A percentile compares a stretch with the other conserved stretches of the same genome.
phyloP scores from a whole-genome alignment of 2,113 vertebrate species.

The Toxotes jaculatrix region DNA sequence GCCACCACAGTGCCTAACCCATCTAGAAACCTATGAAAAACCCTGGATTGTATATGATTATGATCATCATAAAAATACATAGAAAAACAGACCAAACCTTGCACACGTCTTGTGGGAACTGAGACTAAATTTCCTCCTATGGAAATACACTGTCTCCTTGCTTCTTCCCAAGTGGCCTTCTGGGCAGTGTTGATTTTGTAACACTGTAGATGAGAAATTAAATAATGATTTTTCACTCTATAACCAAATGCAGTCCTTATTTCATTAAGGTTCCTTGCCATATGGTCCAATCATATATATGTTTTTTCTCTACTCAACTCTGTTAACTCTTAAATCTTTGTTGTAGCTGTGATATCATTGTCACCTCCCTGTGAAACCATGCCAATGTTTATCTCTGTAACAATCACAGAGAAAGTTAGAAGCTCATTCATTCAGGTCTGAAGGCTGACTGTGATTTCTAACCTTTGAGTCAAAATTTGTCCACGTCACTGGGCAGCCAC shows the following conservation, averaged over 20 bases:
- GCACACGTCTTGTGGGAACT: conserved; percentile 84
- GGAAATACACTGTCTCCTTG: conserved; percentile 84
- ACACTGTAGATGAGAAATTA: conserved; percentile 83
- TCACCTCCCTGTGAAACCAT: too few species aligned
- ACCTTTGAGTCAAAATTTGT: conserved; percentile 82
- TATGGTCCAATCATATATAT: neutral
- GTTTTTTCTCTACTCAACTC: neutral
- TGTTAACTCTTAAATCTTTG: neutral
- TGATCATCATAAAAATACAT: neutral
- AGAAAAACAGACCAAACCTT: conserved; percentile 84
- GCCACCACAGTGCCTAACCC: too few species aligned
- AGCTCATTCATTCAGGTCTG: neutral
- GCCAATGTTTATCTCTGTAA: too few species aligned
- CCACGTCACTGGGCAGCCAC: conserved; percentile 89
- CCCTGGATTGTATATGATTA: neutral
- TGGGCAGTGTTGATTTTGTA: conserved; percentile 85
- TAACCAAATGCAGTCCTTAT: neutral
- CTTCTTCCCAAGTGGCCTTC: conserved; percentile 84
- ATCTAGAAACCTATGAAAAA: too few species aligned
- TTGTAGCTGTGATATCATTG: too few species aligned
- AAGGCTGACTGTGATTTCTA: conserved; percentile 77
- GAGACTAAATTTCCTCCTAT: conserved; percentile 87
- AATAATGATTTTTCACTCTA: neutral
- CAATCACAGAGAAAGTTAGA: too few species aligned
- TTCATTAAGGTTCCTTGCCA: neutral